Percentiles rank a stretch among this genome's conserved stretches.
Evolutionary conservation across 1,140 invertebrate genomes (phyloP).

Genomic region (Pseudachorutes palmiensis): DNA sequence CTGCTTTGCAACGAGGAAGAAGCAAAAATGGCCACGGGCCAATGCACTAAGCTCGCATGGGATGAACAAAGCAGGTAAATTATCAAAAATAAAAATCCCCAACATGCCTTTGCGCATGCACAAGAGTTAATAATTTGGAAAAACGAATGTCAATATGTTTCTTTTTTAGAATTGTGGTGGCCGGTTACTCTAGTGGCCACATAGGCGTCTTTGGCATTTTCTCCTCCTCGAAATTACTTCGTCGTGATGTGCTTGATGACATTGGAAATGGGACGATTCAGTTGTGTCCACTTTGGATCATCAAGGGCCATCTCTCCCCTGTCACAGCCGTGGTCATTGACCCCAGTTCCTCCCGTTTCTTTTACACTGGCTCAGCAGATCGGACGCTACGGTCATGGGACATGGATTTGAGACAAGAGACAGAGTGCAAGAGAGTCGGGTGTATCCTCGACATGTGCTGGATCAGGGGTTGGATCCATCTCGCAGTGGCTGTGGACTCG

Average conservation of each 20-base stretch:
- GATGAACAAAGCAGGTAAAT: slow-evolving; percentile 30
- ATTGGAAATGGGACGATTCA: not conserved
- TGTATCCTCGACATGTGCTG: slow-evolving; percentile 30
- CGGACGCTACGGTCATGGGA: slow-evolving; percentile 26
- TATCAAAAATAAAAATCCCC: not conserved
- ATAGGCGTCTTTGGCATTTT: slow-evolving; percentile 27
- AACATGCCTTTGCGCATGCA: not conserved
- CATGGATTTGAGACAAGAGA: slow-evolving; percentile 18
- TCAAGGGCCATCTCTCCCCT: slow-evolving; percentile 17
- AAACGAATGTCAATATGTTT: not conserved
- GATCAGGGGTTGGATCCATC: slow-evolving; percentile 33
- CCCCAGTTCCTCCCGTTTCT: slow-evolving; percentile 20
- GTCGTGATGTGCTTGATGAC: not conserved
- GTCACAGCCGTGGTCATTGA: slow-evolving; percentile 25
- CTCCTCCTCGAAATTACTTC: slow-evolving; percentile 17
- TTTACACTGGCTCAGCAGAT: slow-evolving; percentile 25
- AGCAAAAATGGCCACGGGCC: not conserved
- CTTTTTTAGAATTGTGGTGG: slow-evolving; percentile 22
- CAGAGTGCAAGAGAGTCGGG: slow-evolving; percentile 27
- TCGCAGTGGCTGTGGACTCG: slow-evolving; percentile 20
- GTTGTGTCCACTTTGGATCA: slow-evolving; percentile 29
- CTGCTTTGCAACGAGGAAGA: slow-evolving; percentile 2
- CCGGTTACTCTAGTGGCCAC: slow-evolving; percentile 25
- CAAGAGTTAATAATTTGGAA: not conserved
- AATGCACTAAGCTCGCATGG: slow-evolving; percentile 29